Evolutionary conservation across 2,888 invertebrate species (phyloP).

Genomic region (Stenchaetothrips biformis): DNA sequence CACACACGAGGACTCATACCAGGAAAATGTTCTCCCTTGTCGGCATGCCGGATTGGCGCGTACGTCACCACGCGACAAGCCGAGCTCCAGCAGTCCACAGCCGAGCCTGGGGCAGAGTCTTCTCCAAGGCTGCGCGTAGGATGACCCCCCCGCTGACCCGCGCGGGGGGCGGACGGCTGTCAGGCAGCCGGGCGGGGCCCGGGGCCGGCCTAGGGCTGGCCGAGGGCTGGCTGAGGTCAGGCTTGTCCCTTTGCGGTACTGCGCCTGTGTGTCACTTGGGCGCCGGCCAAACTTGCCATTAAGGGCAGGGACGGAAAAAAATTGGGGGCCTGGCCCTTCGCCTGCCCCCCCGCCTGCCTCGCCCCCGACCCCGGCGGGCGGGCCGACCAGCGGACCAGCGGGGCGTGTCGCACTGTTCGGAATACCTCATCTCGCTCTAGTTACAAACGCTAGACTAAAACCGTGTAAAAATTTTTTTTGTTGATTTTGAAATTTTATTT

Average conservation of each 20-base stretch:
- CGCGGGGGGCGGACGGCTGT: background rate
- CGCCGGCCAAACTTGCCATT: slow-evolving; percentile 8
- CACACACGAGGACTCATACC: too few species aligned
- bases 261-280: slow-evolving; percentile 12
- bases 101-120: background rate
- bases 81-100: too few species aligned
- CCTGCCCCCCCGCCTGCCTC: background rate
- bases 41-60: too few species aligned
- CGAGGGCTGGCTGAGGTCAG: background rate
- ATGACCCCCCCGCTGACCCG: background rate
- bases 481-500: too few species aligned
- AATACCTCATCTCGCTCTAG: background rate
- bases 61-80: too few species aligned
- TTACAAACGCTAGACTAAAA: background rate
- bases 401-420: background rate
- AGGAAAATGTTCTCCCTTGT: too few species aligned
- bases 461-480: background rate
- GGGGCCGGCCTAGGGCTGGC: background rate
- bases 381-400: background rate
- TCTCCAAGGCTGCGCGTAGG: too few species aligned
- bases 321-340: background rate
- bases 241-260: background rate
- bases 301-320: slow-evolving; percentile 16
- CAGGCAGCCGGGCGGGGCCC: background rate
- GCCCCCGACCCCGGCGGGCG: background rate